Evolutionary conservation across 2,888 invertebrate genomes (phyloP).

Genomic region (Cheilosia soror): DNA sequence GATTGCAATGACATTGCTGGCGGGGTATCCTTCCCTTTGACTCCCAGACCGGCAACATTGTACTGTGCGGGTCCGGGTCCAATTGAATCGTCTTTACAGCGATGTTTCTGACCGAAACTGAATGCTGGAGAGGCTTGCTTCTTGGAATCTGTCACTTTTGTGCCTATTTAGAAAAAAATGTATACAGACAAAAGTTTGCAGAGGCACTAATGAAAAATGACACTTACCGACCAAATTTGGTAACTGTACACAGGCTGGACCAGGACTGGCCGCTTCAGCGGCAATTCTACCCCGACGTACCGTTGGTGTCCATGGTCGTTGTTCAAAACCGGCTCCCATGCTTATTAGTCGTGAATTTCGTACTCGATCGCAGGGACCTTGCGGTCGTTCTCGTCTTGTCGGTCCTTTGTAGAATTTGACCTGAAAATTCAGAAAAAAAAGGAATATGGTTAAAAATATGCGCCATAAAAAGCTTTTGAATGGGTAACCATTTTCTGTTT

Average conservation of each 20-base stretch:
- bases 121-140: slow-evolving; percentile 92
- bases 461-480: too few relatives aligned
- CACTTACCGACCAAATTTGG: slow-evolving; percentile 91
- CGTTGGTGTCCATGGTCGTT: slow-evolving; percentile 95
- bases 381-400: slow-evolving; percentile 20
- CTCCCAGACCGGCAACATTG: slow-evolving; percentile 92
- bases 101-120: slow-evolving; percentile 89
- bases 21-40: slow-evolving; percentile 91
- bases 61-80: slow-evolving; percentile 97
- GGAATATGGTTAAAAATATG: background rate
- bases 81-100: slow-evolving; percentile 85
- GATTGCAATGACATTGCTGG: slow-evolving; percentile 92
- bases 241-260: slow-evolving; percentile 93
- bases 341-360: slow-evolving; percentile 76
- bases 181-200: background rate
- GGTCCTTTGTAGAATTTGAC: slow-evolving; percentile 20
- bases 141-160: slow-evolving; percentile 90
- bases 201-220: background rate
- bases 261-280: slow-evolving; percentile 93
- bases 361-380: slow-evolving; percentile 73
- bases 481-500: background rate
- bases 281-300: slow-evolving; percentile 94
- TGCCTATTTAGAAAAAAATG: slow-evolving; percentile 85
- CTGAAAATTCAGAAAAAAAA: slow-evolving; percentile 7
- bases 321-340: slow-evolving; percentile 88